Base-by-base conservation (phyloP, 2,888 invertebrate species). In the Galerucella nymphaeae region DNA sequence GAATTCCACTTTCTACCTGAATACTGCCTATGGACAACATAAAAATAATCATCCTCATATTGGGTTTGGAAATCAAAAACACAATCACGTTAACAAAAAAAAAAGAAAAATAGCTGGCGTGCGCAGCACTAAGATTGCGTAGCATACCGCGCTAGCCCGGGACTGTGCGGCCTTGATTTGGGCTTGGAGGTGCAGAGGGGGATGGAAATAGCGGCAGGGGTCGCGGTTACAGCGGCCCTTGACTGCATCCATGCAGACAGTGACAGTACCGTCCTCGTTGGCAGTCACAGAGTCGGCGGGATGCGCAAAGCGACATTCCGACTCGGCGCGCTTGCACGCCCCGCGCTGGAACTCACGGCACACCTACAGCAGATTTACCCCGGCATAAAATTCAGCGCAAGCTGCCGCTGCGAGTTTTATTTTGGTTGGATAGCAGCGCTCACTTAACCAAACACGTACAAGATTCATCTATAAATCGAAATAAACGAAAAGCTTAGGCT, bases 151-250 rank as follows among this genome's bases (percentile, higher is more conserved):
- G 92, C 92, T 92, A 89, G 90, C 90, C 94, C 94, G 94, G 93
- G 94, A 94, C 93, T 96, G 96, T 93, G 96, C 96, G 92, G 94
- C 91, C 95, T 96, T 96, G 94, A 96, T 95, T 94, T 96, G 96
- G 93, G 95, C 95, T 94, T 96, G 96, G 91, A 98, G 96, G 95
- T 98, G 97, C 93, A 96, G 94, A 92, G 97, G 97, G 92, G 97
- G 97, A 93, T 98, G 97, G 94, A 97, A 97, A 96, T 97, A 97
- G 93, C 97, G 96, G 95, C 98, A 98, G 92, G 96, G 96, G 92
- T 97, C 96, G 93, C 97, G 96, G 92, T 95, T 93, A 94, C 97
- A 97, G 93, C 96, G 94, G 92, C 96, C 96, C 93, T 96, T 96
- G 92, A 97, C 95, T 93, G 96, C 97, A 93, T 98, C 97, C 97